Base-by-base conservation (phyloP, 2,113 vertebrate species). In the Tretioscincus oriximinensis region DNA sequence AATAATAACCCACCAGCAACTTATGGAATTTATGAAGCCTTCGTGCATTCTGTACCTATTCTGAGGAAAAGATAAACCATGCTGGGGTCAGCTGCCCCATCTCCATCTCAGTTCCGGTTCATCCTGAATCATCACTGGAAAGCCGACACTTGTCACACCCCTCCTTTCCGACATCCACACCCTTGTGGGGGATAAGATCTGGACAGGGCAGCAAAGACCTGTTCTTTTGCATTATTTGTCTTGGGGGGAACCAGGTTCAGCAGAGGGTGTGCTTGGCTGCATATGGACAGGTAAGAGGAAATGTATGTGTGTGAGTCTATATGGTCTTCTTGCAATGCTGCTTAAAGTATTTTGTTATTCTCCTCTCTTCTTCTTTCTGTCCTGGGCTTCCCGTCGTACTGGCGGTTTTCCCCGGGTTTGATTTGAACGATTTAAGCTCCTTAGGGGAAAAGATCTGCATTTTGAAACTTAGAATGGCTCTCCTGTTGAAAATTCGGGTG, bases 61-160 rank as follows among this genome's bases (percentile, higher is more conserved):
- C n/a, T 16, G 24, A 18, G 60, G 20, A 18, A 49, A 49, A 9
- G 26, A 60, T 61, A 22, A 8, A 12, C n/a, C 16, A 58, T 18
- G 54, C 26, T n/a, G n/a, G 22, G 73, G 26, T 68, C 65, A 70
- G 2, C 3, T 8, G 12, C 24, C 54, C 5, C 45, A 28, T 41
- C 26, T 49, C 35, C 14, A 21, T 14, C 61, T n/a, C 12, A 18
- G 54, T 29, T 69, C 26, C 24, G 3, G 31, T 65, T 31, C 28
- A 18, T 20, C 35, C 60, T 20, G 71, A 73, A 73, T 28, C 61
- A 66, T 35, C 58, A 21, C 1, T 51, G 70, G 64, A 75, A 81
- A 90, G 86, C 47, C 21, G 66, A 74, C 31, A 41, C 69, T 61
- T 0, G 89, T 78, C 90, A 86, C 88, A 86, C 87, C 92, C 35